Evolutionary conservation across 1,140 invertebrate species (phyloP).

Genomic region (Sesamia nonagrioides): DNA sequence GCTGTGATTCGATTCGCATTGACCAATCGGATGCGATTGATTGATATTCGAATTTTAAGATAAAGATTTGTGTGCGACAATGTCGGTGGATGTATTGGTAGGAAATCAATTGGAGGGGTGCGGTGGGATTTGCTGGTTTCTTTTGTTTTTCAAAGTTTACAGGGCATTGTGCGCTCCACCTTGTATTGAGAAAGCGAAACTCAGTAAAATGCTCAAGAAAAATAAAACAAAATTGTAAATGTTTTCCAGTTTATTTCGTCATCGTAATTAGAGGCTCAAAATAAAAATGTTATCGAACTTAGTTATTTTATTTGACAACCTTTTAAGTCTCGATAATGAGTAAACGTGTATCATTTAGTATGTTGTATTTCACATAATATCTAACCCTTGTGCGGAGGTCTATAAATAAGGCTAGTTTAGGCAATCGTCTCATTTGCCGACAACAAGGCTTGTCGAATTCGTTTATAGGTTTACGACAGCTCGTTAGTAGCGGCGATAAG

Average conservation of each 20-base stretch:
- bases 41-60: constrained; percentile 67
- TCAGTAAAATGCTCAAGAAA: not conserved
- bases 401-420: constrained; percentile 73
- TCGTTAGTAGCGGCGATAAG: constrained; percentile 80
- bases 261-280: constrained; percentile 5
- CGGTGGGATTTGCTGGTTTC: not conserved
- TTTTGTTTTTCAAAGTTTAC: constrained; percentile 22
- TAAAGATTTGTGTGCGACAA: constrained; percentile 47
- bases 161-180: constrained; percentile 7
- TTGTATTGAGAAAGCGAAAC: not conserved
- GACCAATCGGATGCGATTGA: constrained; percentile 58
- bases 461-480: constrained; percentile 81
- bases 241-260: not conserved
- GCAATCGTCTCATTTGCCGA: constrained; percentile 68
- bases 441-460: constrained; percentile 67
- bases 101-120: constrained; percentile 31
- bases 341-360: constrained; percentile 64
- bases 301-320: constrained; percentile 27
- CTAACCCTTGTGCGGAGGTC: constrained; percentile 51
- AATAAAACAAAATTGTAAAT: not conserved
- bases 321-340: constrained; percentile 59
- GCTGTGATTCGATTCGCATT: constrained; percentile 66
- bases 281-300: constrained; percentile 54
- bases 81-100: constrained; percentile 35
- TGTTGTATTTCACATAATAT: constrained; percentile 61